Base-by-base conservation (phyloP, 2,888 invertebrate genomes). In the Argyra leucocephala region DNA sequence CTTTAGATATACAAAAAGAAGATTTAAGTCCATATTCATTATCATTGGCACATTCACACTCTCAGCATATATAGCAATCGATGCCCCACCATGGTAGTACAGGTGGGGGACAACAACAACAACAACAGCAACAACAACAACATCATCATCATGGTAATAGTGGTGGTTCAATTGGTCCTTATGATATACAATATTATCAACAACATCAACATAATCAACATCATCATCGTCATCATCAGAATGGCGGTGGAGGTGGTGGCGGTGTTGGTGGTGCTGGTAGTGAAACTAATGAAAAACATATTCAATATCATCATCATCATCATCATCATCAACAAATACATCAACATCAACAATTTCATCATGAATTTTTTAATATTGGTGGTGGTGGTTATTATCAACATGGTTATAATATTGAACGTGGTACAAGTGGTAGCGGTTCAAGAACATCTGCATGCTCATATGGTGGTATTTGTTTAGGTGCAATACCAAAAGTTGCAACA, bases 1-100 rank as follows among this genome's bases (percentile, higher is more conserved):
- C 83, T 5, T 80, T 87, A 72, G 86, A 88, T 24, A 87, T 78
- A 24, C 75, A 78, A 26, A 78, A 78, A 70, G 67, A 70, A 15
- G 78, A 80, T 67, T 71, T 75, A 24, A 77, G 79, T 64, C 78
- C 79, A 5, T 78, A 79, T 64, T 77, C 79, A 31, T 70, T 79
- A 63, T 79, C 80, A 22, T 74, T 79, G 68, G 78, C 79, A 48
- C 78, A 75, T 64, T 80, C 80, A 1, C 78, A 80, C 67, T 79
- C 80, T 3, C 48, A 48, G 63, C 79, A 80, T 70, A 79, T 80
- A 75, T 80, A 80, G 78, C 80, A 80, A 73, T 77, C 79, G 76
- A 76, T 76, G 70, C 75, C 75, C 72, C 77, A 78, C 73, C 74
- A 75, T 67, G 73, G 74, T 68, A 76, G 78, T 71, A 74, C 72